Conservation (phyloP, 1,140 invertebrate species). For the Anastatus disparis region DNA sequence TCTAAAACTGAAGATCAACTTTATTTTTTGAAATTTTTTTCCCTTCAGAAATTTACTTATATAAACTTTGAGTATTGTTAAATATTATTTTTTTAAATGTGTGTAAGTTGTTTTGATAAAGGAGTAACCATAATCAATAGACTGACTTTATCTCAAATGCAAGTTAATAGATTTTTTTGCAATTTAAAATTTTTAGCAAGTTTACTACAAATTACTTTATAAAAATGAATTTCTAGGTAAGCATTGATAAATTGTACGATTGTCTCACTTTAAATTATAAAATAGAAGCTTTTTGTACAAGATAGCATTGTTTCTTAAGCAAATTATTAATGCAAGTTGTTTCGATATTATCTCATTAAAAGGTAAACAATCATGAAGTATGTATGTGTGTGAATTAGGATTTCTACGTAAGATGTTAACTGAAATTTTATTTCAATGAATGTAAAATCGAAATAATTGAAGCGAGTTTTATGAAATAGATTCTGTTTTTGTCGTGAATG, state of each 20-base stretch:
- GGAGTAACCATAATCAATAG: no score
- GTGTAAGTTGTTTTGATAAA: no score
- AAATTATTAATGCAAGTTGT: slow-evolving; percentile 35
- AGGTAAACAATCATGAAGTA: slow-evolving; percentile 26
- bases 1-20: no score
- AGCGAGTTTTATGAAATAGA: slow-evolving; percentile 27
- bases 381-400: slow-evolving; percentile 35
- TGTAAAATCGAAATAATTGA: slow-evolving; percentile 52
- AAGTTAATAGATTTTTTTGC: no score
- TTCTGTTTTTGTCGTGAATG: slow-evolving; percentile 44
- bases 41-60: slow-evolving; percentile 1
- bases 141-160: no score
- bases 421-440: slow-evolving; percentile 46
- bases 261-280: slow-evolving; percentile 39
- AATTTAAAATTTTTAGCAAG: no score
- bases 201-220: not conserved
- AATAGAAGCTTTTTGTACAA: slow-evolving; percentile 41
- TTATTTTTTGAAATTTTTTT: slow-evolving; percentile 19
- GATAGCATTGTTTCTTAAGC: slow-evolving; percentile 34
- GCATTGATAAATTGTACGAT: slow-evolving; percentile 40
- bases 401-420: slow-evolving; percentile 27
- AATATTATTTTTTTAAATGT: slow-evolving; percentile 17
- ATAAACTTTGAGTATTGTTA: not conserved
- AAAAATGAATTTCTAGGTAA: slow-evolving; percentile 47
- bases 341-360: slow-evolving; percentile 38